Evolutionary conservation across 2,888 invertebrate species (phyloP).

Genomic region (Ennomos fuscantarius): DNA sequence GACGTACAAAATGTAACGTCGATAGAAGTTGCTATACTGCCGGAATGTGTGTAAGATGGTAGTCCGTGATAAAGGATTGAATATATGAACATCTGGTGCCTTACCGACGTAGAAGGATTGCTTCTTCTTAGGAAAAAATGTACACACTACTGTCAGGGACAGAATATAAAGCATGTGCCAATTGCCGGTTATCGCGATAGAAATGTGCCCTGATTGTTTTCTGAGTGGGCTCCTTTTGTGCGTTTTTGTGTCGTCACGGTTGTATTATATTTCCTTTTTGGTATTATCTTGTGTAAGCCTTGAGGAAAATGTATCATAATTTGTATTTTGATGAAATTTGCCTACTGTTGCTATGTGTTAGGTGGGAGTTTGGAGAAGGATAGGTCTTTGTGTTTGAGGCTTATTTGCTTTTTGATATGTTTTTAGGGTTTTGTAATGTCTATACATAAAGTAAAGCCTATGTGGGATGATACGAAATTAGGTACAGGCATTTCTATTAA

Average conservation of each 20-base stretch:
- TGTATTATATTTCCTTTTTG: slow-evolving; percentile 31
- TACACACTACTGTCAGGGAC: slow-evolving; percentile 28
- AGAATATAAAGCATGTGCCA: slow-evolving; percentile 32
- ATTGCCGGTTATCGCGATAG: slow-evolving; percentile 27
- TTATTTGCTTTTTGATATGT: too few species aligned
- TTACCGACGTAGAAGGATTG: slow-evolving; percentile 60
- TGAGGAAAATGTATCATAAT: slow-evolving; percentile 7
- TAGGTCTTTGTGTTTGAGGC: too few species aligned
- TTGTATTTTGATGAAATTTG: slow-evolving; percentile 5
- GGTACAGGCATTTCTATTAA: too few species aligned
- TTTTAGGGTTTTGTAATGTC: too few species aligned
- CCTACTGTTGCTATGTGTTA: background rate
- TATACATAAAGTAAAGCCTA: too few species aligned
- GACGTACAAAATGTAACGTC: too few species aligned
- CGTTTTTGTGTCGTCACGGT: slow-evolving; percentile 20
- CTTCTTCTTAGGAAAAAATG: slow-evolving; percentile 37
- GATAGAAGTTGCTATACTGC: slow-evolving; percentile 18
- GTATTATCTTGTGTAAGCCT: slow-evolving; percentile 32
- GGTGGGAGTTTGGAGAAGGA: background rate
- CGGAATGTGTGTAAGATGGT: slow-evolving; percentile 27
- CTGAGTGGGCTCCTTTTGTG: slow-evolving; percentile 23
- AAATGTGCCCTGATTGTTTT: slow-evolving; percentile 37
- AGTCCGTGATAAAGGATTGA: slow-evolving; percentile 68
- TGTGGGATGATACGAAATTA: too few species aligned
- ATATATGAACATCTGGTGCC: slow-evolving; percentile 61